Evolutionary conservation across 2,113 vertebrate genomes (phyloP), one percentile per base, ranked within the genome.

Genomic region (Tylochromis polylepis): DNA sequence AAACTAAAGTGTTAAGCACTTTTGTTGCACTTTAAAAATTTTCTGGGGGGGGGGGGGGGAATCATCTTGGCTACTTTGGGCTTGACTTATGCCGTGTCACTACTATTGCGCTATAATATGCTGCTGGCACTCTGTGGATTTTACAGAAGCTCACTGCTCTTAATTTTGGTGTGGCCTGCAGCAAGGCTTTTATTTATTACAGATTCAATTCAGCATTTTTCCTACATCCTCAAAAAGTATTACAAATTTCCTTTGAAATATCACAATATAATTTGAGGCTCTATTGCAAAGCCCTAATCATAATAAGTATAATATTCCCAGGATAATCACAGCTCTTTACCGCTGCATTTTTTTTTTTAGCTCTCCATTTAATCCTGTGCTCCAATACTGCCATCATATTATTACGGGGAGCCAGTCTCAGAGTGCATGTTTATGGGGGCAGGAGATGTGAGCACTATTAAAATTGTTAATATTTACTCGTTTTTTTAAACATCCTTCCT

Each of bases 61-160:
- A n/a, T n/a, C n/a, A n/a, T n/a, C n/a, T 22, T 22, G 62, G 12
- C 7, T 5, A 9, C 38, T 0, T 70, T 70, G n/a, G n/a, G 0
- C 22, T 6, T 1, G 0, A 70, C 65, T 27, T 70, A 16, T 70
- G 65, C 38, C 43, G n/a, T 3, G n/a, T 70, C 38, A 24, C 38
- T 70, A 41, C 36, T 6, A 70, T 0, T 41, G n/a, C n/a, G 10
- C 10, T 70, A 16, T 27, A 46, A 43, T 10, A 16, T 72, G 65
- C 24, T 70, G 65, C 38, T 43, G 65, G 36, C 6, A 12, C 65
- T 43, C n/a, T 70, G 0, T 70, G 65, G 38, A 46, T 46, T 72
- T 72, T 46, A 72, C 65, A 72, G 14, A 43, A 46, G 22, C 65
- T 72, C 38, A 3, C 22, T 27, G 22, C 36, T 43, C 65, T 62